phyloP scores from a whole-genome alignment of 1,140 invertebrate species.

The Schlechtendalia chinensis region DNA sequence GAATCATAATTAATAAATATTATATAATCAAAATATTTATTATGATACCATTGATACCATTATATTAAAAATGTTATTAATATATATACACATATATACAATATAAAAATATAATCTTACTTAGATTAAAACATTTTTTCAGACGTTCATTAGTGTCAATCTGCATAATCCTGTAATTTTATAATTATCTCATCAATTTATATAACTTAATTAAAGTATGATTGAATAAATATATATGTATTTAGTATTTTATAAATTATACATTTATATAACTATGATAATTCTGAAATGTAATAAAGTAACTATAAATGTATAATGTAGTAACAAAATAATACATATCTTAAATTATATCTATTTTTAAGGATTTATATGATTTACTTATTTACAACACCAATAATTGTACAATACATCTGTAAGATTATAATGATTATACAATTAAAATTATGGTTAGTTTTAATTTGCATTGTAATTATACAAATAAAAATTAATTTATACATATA shows the following conservation, averaged over 20 bases:
- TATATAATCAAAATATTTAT: too few relatives aligned
- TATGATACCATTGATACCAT: too few relatives aligned
- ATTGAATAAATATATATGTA: neutral
- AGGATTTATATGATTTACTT: neutral
- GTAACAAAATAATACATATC: neutral
- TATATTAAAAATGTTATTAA: too few relatives aligned
- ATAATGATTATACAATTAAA: neutral
- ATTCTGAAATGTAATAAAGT: too few relatives aligned
- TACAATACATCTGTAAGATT: too few relatives aligned
- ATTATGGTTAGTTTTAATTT: neutral
- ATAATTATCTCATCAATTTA: neutral
- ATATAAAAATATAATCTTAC: slow-evolving; percentile 8
- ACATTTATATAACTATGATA: too few relatives aligned
- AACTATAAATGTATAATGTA: too few relatives aligned
- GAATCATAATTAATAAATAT: too few relatives aligned
- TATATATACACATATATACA: too few relatives aligned
- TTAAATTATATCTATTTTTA: neutral
- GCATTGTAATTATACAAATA: too few relatives aligned
- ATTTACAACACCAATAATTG: neutral
- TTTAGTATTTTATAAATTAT: neutral
- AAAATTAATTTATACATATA: too few relatives aligned
- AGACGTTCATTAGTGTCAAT: slow-evolving; percentile 28
- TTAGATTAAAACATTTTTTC: slow-evolving; percentile 30
- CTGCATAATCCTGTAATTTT: slow-evolving; percentile 31
- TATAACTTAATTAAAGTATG: neutral